Percentiles rank a stretch among this genome's conserved stretches.
Conservation (phyloP, 2,113 vertebrate species). For the Apteryx mantelli region DNA sequence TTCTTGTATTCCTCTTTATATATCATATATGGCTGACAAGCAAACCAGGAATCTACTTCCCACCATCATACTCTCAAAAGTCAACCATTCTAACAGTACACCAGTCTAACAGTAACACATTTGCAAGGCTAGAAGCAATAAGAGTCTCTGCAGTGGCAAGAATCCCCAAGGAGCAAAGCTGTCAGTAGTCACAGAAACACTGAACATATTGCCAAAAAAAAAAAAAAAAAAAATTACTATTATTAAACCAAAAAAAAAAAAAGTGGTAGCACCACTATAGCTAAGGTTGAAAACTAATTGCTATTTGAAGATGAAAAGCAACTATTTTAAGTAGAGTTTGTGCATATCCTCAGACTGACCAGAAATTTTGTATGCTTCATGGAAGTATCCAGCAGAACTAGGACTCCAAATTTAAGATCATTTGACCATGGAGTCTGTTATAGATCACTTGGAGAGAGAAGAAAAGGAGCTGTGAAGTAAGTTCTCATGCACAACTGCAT, state of each 20-base stretch:
- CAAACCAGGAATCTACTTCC: neutral
- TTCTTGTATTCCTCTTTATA: neutral
- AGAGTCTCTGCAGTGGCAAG: accelerated
- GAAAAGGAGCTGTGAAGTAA: neutral
- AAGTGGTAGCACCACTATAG: neutral
- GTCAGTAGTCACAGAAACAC: neutral
- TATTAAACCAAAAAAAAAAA: neutral
- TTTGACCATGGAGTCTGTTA: neutral
- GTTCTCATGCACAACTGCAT: accelerated
- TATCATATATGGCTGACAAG: neutral
- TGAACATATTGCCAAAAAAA: neutral
- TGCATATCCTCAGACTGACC: neutral
- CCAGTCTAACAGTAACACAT: neutral
- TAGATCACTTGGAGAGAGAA: neutral
- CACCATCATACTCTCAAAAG: neutral
- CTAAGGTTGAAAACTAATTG: neutral
- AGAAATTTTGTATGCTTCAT: neutral
- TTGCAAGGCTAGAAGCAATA: neutral
- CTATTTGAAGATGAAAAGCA: neutral
- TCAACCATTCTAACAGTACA: neutral
- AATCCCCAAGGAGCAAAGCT: neutral
- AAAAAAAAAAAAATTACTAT: neutral
- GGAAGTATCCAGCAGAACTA: neutral
- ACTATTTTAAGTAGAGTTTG: neutral
- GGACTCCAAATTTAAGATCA: neutral